phyloP scores from a whole-genome alignment of 2,888 invertebrate genomes.

The Allophyes oxyacanthae region DNA sequence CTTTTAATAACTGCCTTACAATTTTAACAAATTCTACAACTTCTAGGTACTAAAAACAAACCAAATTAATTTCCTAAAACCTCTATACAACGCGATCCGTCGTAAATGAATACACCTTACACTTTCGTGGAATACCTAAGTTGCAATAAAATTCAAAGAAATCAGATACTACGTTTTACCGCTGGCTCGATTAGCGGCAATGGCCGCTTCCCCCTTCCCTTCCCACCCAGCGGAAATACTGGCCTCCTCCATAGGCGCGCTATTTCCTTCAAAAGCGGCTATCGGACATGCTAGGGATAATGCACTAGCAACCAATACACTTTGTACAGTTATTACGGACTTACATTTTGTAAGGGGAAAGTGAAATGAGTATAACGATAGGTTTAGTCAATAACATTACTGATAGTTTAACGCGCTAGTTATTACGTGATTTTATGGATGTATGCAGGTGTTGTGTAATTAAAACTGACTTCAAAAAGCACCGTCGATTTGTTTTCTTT shows the following conservation, averaged over 20 bases:
- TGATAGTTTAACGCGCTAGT: slow-evolving; percentile 30
- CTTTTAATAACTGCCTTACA: too few relatives aligned
- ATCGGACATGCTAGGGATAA: slow-evolving; percentile 70
- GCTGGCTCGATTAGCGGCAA: slow-evolving; percentile 55
- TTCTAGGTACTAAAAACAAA: slow-evolving; percentile 2
- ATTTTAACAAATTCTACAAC: too few relatives aligned
- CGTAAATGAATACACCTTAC: slow-evolving; percentile 34
- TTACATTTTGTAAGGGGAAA: slow-evolving; percentile 41
- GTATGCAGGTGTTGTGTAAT: background rate
- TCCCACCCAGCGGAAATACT: slow-evolving; percentile 54
- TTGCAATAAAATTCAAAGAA: slow-evolving; percentile 67
- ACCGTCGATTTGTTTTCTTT: background rate
- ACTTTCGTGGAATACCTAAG: slow-evolving; percentile 35
- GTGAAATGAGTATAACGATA: slow-evolving; percentile 36
- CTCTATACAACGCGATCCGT: slow-evolving; percentile 19
- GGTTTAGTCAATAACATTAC: slow-evolving; percentile 32
- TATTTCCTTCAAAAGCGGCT: slow-evolving; percentile 69
- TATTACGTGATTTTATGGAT: background rate
- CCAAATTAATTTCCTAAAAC: slow-evolving; percentile 30
- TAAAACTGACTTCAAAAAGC: background rate
- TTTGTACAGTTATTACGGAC: slow-evolving; percentile 44
- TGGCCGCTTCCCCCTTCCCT: slow-evolving; percentile 33
- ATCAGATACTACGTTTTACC: slow-evolving; percentile 73
- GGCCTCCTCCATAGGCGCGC: slow-evolving; percentile 65
- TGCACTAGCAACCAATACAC: slow-evolving; percentile 60